Conservation (phyloP, 1,140 invertebrate genomes). For the Maconellicoccus hirsutus region DNA sequence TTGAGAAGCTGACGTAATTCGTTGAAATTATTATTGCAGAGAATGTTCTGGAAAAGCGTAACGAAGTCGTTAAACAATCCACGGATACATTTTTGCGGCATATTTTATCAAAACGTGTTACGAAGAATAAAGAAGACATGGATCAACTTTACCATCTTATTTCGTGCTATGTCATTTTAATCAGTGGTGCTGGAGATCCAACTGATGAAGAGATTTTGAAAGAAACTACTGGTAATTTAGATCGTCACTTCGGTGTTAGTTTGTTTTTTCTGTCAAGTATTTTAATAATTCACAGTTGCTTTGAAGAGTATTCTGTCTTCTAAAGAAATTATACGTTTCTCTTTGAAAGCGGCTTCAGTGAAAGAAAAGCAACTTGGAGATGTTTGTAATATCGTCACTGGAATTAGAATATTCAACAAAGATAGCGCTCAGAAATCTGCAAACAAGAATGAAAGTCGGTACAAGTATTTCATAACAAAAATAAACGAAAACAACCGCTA, state of each 20-base stretch:
- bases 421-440: neutral
- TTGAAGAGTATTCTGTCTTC: slow-evolving; percentile 1
- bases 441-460: neutral
- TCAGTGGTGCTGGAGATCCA: neutral
- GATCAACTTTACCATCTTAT: slow-evolving; percentile 6
- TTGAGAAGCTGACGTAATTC: too few relatives aligned
- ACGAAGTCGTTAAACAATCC: neutral
- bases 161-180: neutral
- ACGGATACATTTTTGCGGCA: neutral
- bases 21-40: neutral
- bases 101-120: neutral
- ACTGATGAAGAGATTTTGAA: neutral
- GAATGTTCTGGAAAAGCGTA: neutral
- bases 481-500: too few relatives aligned
- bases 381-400: neutral
- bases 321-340: neutral
- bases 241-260: neutral
- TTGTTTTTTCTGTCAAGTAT: neutral
- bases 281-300: neutral
- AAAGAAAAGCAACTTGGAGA: neutral
- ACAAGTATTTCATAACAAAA: neutral
- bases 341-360: neutral
- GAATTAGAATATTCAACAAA: neutral
- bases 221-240: neutral
- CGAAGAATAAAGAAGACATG: neutral